These are phyloP conservation scores for Xyliphius kryptos DNA, from an alignment of 2,113 vertebrate genomes.

Conservation along the genomic window DNA sequence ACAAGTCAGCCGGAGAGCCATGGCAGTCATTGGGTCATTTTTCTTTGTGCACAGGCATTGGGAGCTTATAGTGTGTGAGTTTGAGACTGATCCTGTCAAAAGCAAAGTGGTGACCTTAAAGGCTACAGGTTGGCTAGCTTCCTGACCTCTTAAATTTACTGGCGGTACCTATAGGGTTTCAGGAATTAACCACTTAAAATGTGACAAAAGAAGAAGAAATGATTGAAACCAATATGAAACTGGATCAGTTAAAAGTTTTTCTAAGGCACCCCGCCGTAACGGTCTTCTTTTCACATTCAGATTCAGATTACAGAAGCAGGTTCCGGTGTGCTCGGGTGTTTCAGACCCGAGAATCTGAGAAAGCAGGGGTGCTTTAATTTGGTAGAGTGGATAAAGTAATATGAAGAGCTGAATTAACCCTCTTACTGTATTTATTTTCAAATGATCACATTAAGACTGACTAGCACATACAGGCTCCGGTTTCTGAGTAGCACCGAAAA, in stretches of 20 bases:
- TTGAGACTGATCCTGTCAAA: constrained; percentile 31
- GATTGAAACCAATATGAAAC: constrained; percentile 67
- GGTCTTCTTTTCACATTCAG: constrained; percentile 4
- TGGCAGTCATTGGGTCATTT: constrained; percentile 60
- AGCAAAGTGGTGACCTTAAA: constrained; percentile 44
- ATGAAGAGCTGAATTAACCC: constrained; percentile 50
- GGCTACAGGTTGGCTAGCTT: constrained; percentile 43
- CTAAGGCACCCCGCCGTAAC: constrained; percentile 55
- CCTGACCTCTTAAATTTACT: constrained; percentile 50
- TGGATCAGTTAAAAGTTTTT: constrained; percentile 51
- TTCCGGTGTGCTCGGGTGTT: constrained; percentile 52
- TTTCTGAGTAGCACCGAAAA: no score
- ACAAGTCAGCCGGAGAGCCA: constrained; percentile 56
- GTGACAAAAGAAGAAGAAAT: constrained; percentile 59
- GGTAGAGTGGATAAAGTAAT: constrained; percentile 45
- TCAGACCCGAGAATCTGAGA: constrained; percentile 50
- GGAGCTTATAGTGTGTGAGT: constrained; percentile 17
- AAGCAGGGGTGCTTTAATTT: constrained; percentile 59
- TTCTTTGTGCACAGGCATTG: constrained; percentile 50
- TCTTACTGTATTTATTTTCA: neutral
- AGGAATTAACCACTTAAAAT: constrained; percentile 52
- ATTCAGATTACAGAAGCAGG: constrained; percentile 13
- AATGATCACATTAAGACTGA: no score
- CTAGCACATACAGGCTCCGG: no score
- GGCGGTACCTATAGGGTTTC: constrained; percentile 51